Conservation (phyloP, 2,113 vertebrate genomes). For the Anthoscopus minutus region DNA sequence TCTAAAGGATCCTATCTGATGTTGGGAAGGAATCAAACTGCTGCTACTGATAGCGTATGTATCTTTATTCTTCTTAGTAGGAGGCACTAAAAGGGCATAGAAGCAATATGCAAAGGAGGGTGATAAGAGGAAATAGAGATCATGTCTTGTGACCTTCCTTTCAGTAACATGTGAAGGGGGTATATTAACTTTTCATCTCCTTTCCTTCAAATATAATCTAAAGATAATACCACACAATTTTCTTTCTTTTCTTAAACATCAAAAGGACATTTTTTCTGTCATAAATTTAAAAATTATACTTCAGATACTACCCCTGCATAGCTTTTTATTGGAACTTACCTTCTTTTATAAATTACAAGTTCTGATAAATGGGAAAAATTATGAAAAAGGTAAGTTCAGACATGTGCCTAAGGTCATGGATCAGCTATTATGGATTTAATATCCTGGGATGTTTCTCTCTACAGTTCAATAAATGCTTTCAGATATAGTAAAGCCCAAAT, state of each 20-base stretch:
- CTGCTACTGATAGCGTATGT: background rate
- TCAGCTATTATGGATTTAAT: background rate
- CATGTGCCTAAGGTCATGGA: background rate
- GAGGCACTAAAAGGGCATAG: background rate
- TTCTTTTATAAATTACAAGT: background rate
- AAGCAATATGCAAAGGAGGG: background rate
- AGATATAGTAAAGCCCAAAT: background rate
- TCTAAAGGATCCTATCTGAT: background rate
- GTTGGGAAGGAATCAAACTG: background rate
- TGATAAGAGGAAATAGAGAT: background rate
- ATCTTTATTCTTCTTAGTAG: background rate
- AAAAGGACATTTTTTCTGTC: background rate
- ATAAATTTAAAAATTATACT: background rate
- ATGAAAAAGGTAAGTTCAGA: background rate
- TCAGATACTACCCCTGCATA: background rate
- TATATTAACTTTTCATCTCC: background rate
- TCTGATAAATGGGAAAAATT: background rate
- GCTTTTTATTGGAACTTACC: background rate
- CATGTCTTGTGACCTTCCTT: background rate
- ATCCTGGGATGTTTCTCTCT: background rate
- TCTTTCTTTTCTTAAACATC: background rate
- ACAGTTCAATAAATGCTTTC: background rate
- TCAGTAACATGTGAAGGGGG: background rate
- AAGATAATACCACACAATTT: background rate
- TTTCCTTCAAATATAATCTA: background rate